Conservation (phyloP, 2,113 vertebrate genomes). For the Dasyornis broadbenti region DNA sequence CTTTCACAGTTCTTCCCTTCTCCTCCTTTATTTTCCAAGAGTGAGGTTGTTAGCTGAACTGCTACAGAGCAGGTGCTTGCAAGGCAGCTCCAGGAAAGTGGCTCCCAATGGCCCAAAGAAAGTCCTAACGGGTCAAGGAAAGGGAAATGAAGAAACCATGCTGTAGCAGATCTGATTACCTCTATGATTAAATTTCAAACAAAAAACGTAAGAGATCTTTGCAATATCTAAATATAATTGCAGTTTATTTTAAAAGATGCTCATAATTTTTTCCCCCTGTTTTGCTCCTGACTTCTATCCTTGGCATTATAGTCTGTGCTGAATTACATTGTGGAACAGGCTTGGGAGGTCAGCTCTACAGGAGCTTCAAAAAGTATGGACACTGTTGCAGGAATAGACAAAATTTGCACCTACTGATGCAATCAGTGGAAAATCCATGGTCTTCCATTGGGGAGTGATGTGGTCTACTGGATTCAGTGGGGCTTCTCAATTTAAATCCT, state of each 20-base stretch:
- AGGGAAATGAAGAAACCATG: not conserved
- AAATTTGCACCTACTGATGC: not conserved
- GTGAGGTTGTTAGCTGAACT: not conserved
- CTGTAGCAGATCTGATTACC: not conserved
- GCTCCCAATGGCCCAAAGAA: not conserved
- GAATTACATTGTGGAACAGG: not conserved
- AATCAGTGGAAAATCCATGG: not conserved
- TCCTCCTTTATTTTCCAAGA: not conserved
- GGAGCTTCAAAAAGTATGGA: not conserved
- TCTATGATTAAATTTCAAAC: not conserved
- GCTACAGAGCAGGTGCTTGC: not conserved
- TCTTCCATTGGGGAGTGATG: not conserved
- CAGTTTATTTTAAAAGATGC: not conserved
- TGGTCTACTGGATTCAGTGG: not conserved
- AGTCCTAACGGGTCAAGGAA: not conserved
- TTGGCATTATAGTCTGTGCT: not conserved
- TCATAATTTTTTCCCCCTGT: fast-evolving
- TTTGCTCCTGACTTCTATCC: not conserved
- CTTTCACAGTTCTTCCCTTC: not conserved
- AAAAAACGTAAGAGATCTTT: not conserved
- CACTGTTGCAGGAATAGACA: not conserved
- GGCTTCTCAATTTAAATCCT: not conserved
- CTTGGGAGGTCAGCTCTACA: not conserved
- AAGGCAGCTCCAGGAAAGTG: not conserved
- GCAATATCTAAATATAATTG: not conserved